Evolutionary conservation across 1,140 invertebrate genomes (phyloP), one percentile per base, ranked within the genome.

Genomic region (Micrasema minimum): DNA sequence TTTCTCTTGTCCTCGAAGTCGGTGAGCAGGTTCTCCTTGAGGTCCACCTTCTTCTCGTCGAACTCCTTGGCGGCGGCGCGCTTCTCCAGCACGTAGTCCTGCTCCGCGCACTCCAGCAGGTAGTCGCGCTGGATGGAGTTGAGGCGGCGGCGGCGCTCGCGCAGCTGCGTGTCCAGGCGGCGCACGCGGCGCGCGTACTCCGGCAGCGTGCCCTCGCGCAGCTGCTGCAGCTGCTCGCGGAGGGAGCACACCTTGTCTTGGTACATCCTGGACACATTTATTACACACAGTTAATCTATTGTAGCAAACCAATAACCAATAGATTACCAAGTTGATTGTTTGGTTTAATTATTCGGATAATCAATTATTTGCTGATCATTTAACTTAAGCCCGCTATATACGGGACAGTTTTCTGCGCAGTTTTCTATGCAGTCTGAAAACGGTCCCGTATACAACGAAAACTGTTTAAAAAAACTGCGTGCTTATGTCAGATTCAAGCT

Each of bases 1-100:
- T 92, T 92, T 76, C 92, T 88, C 77, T 97, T 97, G 72, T 98
- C 96, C 79, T 98, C 96, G 80, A 98, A 91, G 79, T 98, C 96
- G 37, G 90, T 88, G 10, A 98, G 86, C 12, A 99, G 80, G 83
- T 91, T 96, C 80, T 98, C 96, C 77, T 92, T 90, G 10, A 99
- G 82, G 79, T 98, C 96, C 74, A 93, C 87, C 80, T 96, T 96
- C 79, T 98, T 97, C 76, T 98, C 96, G 81, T 98, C 95, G 87
- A 96, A 96, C 77, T 98, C 96, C 81, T 94, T 93, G 0, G 88
- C 90, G 2, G 95, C 92, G 23, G 91, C 90, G 81, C 93, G 93
- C 79, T 95, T 95, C 79, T 98, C 97, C 35, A 89, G 87, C 71
- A 92, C 85, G 78, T 93, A 98, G 76, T 98, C 96, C 70, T 89